Conservation (phyloP, 1,140 invertebrate genomes). For the Acromyrmex echinatior region DNA sequence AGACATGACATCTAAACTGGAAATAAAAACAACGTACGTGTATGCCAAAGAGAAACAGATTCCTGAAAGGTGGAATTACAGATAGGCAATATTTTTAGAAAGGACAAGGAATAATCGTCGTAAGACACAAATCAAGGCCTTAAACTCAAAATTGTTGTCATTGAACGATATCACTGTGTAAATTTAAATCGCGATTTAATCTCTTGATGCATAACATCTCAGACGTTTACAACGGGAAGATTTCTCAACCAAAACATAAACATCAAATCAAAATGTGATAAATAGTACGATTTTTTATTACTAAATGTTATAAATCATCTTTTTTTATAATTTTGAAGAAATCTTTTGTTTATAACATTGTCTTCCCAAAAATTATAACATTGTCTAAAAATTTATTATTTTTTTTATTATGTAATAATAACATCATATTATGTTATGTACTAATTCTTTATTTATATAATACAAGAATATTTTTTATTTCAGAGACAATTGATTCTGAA, state of each 20-base stretch:
- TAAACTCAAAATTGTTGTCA: neutral
- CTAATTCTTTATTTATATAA: neutral
- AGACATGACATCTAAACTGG: neutral
- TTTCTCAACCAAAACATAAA: neutral
- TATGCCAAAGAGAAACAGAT: conserved; percentile 22
- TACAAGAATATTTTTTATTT: no score
- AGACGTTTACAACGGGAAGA: neutral
- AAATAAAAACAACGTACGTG: conserved; percentile 12
- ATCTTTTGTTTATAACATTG: neutral
- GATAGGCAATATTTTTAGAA: neutral
- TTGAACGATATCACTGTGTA: neutral
- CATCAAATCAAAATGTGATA: neutral
- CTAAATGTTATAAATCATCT: neutral
- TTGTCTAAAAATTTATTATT: neutral
- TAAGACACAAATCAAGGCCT: neutral
- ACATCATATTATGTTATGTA: neutral
- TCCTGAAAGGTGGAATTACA: neutral
- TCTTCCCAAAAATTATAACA: neutral
- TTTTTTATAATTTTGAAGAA: neutral
- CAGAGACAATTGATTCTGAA: no score
- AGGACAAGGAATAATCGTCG: neutral
- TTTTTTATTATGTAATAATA: neutral
- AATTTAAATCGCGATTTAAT: conserved; percentile 23
- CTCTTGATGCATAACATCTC: neutral
- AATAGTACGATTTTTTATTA: neutral